Percentiles rank a stretch among this genome's conserved stretches.
These are phyloP conservation scores for Odontamblyopus rebecca DNA, from an alignment of 2,797 vertebrate genomes.

Conservation along the genomic window DNA sequence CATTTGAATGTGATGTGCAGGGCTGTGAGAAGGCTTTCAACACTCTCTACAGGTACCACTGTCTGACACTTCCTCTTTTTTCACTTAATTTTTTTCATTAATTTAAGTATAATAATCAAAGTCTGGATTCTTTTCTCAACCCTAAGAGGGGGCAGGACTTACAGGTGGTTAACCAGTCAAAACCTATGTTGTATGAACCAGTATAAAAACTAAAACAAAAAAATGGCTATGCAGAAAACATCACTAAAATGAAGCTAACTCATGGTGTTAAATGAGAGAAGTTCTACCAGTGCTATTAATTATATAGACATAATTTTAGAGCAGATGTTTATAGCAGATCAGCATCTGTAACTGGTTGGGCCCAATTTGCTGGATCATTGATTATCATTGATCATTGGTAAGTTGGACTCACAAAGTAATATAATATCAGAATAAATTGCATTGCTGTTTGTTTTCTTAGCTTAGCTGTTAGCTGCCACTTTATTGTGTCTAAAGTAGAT, in stretches of 20 bases:
- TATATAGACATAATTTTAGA: not conserved
- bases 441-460: not conserved
- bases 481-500: no score
- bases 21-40: constrained; percentile 98
- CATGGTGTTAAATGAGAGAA: no score
- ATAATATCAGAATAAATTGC: not conserved
- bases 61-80: not conserved
- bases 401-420: not conserved
- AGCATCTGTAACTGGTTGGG: no score
- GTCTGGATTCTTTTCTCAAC: not conserved
- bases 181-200: no score
- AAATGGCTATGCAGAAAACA: not conserved
- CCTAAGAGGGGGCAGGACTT: not conserved
- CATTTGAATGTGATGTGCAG: constrained; percentile 98
- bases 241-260: no score
- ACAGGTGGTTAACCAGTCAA: not conserved
- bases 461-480: no score
- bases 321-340: not conserved
- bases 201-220: not conserved
- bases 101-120: no score
- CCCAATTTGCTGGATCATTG: no score
- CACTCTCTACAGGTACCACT: constrained; percentile 88
- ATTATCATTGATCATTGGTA: no score
- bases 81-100: no score
- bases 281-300: not conserved